Evolutionary conservation across 2,797 vertebrate species (phyloP), one percentile per base, ranked within the genome.

Genomic region (Loriculus beryllinus): DNA sequence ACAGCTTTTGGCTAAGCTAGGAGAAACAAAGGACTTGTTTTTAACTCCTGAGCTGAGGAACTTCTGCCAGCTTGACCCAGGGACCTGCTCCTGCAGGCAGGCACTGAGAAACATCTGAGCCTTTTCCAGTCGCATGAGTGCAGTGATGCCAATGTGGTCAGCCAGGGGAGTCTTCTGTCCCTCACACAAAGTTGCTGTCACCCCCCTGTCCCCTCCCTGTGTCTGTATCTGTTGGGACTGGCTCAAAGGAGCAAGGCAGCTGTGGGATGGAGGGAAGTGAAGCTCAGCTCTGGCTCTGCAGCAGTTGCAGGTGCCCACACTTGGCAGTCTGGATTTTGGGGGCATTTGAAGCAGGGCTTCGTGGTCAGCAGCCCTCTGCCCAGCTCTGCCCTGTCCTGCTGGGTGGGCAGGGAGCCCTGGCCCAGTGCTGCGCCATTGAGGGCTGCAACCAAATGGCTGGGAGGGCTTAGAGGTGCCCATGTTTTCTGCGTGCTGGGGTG

Each of bases 351-450:
- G 54, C 22, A 35, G 33, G 60, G 33, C 28, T 85, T 39, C 0
- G 1, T 6, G 75, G 40, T 4, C 1, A 1, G 19, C 52, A 76
- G 59, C 12, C 26, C 26, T 57, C 62, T 31, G n/a, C n/a, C 49
- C 17, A 7, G 42, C 60, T 78, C 48, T 85, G 70, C 26, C 60
- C 6, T 2, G 6, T 54, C 40, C 40, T 9, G 10, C 37, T 12
- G 22, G 19, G 29, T 33, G 28, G 42, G 29, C 1, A 2, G 22
- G 57, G 45, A 63, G 48, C 49, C 68, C 49, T 17, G 13, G 23
- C 15, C 31, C 17, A 20, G 37, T 5, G 0, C 0, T 1, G 39
- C 4, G 0, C 20, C 0, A 0, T 14, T 40, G 12, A 8, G 47
- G 28, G 42, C 8, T 29, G 47, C 0, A 1, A 29, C 13, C 11